Evolutionary conservation across 2,888 invertebrate species (phyloP), one percentile per base, ranked within the genome.

Genomic region (Pterobdella sp.): DNA sequence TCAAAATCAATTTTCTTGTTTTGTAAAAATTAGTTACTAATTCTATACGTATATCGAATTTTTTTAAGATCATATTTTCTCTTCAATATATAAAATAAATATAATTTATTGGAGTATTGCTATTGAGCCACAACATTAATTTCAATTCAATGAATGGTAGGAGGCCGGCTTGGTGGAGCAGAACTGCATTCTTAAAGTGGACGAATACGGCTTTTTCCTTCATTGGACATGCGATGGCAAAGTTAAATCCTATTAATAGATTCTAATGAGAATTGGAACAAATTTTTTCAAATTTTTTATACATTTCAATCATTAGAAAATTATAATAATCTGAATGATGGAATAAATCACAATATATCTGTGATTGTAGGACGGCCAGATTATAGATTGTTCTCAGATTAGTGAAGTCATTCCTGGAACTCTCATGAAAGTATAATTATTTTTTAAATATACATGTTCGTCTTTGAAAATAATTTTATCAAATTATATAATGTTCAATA

Each of bases 301-400:
- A 42, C 7, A 14, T 42, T 14, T 42, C 42, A 42, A 14, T 42
- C 10, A 42, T 14, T 42, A 14, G 42, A 42, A 14, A 42, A 18
- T 42, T 7, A 42, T 42, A 14, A 42, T 14, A 7, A 42, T 14
- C 18, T 14, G 18, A 42, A 42, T 42, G 18, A 42, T 42, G 18
- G 42, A 14, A 42, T 18, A 7, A 14, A 42, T 42, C 42, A 42
- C 18, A 14, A 42, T 14, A 42, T 42, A 14, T 42, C 7, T 42
- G 18, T 42, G 7, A 42, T 87, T 87, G 26, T 86, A 96, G 94
- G 98, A 98, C 82, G 97, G 97, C 69, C 95, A 97, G 86, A 94
- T 97, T 77, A 90, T 98, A 81, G 98, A 98, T 85, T 86, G 97
- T 81, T 95, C 95, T 82, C 96, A 97, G 89, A 95, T 98, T 80